These are phyloP conservation scores for Pteropus alecto DNA, from an alignment of 2,113 vertebrate species.

Conservation along the genomic window DNA sequence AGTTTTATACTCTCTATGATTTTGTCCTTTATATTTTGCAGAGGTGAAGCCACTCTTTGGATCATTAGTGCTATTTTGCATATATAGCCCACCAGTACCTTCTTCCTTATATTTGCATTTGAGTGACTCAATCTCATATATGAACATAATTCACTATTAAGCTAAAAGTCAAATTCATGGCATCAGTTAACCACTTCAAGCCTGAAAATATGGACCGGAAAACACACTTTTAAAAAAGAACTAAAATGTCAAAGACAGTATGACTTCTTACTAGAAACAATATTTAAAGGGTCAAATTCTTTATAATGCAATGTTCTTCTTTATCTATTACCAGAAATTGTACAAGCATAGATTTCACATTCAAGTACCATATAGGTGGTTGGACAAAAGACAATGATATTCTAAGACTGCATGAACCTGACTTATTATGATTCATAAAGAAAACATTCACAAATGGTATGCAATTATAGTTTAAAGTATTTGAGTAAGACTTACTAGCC, in stretches of 20 bases:
- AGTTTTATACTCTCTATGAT: neutral
- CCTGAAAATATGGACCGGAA: neutral
- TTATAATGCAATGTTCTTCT: neutral
- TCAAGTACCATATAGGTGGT: neutral
- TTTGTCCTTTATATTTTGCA: constrained; percentile 16
- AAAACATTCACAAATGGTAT: neutral
- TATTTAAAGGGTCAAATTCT: neutral
- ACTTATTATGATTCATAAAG: neutral
- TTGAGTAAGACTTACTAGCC: neutral
- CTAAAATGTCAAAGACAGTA: neutral
- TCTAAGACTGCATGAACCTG: neutral
- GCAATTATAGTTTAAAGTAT: neutral
- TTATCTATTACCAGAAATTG: neutral
- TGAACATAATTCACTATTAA: neutral
- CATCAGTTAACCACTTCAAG: neutral
- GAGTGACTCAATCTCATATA: neutral
- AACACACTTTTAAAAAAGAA: neutral
- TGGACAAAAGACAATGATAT: neutral
- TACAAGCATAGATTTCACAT: neutral
- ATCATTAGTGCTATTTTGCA: neutral
- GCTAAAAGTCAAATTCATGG: neutral
- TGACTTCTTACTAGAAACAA: neutral
- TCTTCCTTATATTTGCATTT: neutral
- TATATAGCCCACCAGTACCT: neutral
- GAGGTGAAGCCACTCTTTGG: neutral